Evolutionary conservation across 2,113 vertebrate genomes (phyloP), one percentile per base, ranked within the genome.

Genomic region (Conger conger): DNA sequence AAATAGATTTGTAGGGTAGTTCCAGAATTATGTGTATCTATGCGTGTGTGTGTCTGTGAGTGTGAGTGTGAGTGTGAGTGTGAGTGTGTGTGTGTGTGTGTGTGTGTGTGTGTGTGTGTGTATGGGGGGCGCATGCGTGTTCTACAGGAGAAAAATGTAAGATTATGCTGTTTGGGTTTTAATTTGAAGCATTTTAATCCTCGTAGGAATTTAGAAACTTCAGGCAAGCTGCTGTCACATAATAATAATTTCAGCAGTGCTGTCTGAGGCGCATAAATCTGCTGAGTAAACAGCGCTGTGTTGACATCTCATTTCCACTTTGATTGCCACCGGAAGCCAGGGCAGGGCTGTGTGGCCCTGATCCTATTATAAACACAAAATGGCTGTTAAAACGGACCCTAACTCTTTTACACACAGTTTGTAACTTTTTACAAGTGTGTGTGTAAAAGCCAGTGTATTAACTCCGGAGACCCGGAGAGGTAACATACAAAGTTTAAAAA

Each of bases 281-380:
- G 91, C 91, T 90, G 86, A 92, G 92, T 93, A 95, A 95, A 96
- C 92, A 94, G 84, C 86, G 76, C 84, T 85, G 91, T 94, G 95
- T 94, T 94, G 94, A 96, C 95, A 94, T 91, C 93, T 95, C 93
- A 94, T 95, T 95, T 96, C 94, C 94, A 93, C 92, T 91, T 92
- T 95, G 92, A 95, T 94, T 93, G 92, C 92, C 92, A 89, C 89
- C 90, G 90, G 92, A 91, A 91, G 92, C 91, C 42, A 82, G 88
- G 91, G 85, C 90, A 85, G 86, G 93, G 93, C 94, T 94, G 93
- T 95, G 94, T 95, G 95, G 94, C 91, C 93, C 91, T 94, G 94
- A 95, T 95, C 94, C 92, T 92, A 92, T 96, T 91, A 94, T 84
- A 85, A 84, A 91, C 89, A 91, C 87, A 85, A 89, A 91, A 90